These are phyloP conservation scores for Pyrocephalus nanus DNA, from an alignment of 2,797 vertebrate genomes.

Conservation along the genomic window DNA sequence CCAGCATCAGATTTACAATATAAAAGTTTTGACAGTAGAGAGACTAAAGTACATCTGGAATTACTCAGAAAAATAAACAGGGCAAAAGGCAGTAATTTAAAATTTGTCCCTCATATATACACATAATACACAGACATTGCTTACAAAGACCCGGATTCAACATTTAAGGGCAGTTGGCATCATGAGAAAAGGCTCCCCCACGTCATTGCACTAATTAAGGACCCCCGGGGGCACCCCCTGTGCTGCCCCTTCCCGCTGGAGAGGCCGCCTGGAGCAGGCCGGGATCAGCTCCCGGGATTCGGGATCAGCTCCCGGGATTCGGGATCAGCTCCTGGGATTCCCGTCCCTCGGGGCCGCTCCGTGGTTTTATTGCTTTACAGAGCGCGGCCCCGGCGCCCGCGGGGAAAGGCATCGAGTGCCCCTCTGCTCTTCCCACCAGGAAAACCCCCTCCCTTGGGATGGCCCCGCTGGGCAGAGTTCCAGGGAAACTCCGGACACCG, in stretches of 20 bases:
- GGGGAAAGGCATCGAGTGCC: background rate
- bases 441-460: background rate
- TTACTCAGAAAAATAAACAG: conserved; percentile 65
- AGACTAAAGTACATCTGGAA: conserved; percentile 66
- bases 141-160: conserved; percentile 38
- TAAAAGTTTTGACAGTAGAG: conserved; percentile 79
- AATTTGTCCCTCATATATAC: conserved; percentile 39
- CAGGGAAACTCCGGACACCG: background rate
- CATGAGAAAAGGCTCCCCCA: conserved; percentile 27
- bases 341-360: background rate
- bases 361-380: conserved; percentile 19
- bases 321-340: background rate
- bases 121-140: conserved; percentile 60
- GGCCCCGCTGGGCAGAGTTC: background rate
- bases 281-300: too few species aligned
- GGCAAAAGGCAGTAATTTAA: conserved; percentile 54
- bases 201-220: background rate
- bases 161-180: conserved; percentile 52
- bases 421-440: background rate
- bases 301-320: too few species aligned
- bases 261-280: background rate
- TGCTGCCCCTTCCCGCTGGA: background rate
- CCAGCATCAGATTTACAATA: conserved; percentile 84
- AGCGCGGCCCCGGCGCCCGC: background rate
- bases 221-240: background rate